Evolutionary conservation across 1,140 invertebrate species (phyloP).

Genomic region (Centruroides sculpturatus): DNA sequence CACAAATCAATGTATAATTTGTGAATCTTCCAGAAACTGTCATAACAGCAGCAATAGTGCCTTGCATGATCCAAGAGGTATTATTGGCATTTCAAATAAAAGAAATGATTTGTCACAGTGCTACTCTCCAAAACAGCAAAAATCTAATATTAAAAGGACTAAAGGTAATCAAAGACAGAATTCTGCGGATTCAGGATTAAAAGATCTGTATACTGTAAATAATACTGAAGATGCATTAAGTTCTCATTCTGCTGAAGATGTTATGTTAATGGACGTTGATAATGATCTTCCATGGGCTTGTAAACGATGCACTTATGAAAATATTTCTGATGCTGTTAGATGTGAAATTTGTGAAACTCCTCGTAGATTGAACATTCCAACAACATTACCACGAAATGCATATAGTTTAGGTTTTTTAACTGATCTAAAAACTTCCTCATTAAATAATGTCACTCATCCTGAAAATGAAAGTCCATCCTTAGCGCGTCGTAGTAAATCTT

Average conservation of each 20-base stretch:
- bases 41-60: no score
- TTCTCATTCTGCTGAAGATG: conserved; percentile 15
- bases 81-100: conserved; percentile 6
- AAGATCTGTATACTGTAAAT: neutral
- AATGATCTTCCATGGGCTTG: conserved; percentile 34
- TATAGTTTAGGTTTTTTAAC: conserved; percentile 16
- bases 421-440: conserved; percentile 9
- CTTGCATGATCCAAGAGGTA: no score
- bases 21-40: conserved; percentile 15
- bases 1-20: conserved; percentile 20
- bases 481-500: conserved; percentile 13
- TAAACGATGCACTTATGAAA: conserved; percentile 41
- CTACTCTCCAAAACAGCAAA: conserved; percentile 37
- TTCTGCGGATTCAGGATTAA: conserved; percentile 30
- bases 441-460: conserved; percentile 3
- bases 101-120: conserved; percentile 14
- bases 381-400: conserved; percentile 20
- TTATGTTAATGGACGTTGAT: conserved; percentile 12
- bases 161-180: conserved; percentile 40
- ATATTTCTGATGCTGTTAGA: conserved; percentile 32
- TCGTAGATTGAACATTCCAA: conserved; percentile 20
- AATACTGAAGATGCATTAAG: neutral
- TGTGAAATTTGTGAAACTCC: conserved; percentile 50
- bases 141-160: conserved; percentile 42
- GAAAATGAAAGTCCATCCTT: conserved; percentile 6